phyloP scores from a whole-genome alignment of 2,888 invertebrate genomes.

The Standfussiana lucernea region DNA sequence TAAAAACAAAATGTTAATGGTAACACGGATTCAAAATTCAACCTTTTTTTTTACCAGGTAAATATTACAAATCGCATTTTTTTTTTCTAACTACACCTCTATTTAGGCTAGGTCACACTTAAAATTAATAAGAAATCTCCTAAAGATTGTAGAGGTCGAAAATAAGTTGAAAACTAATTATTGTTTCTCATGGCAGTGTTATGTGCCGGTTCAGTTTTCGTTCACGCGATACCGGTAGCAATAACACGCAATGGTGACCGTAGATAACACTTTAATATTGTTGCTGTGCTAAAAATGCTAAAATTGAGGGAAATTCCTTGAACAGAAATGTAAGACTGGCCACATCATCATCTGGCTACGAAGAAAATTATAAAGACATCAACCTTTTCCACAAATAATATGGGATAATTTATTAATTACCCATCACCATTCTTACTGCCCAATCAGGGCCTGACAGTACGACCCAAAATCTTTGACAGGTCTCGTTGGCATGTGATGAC shows the following conservation, averaged over 20 bases:
- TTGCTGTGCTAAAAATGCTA: conserved; percentile 30
- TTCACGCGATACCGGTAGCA: conserved; percentile 52
- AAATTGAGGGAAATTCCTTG: not conserved
- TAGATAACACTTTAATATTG: conserved; percentile 44
- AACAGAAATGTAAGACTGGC: not conserved
- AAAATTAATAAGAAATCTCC: conserved; percentile 1
- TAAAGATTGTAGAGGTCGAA: not conserved
- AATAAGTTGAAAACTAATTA: conserved; percentile 25
- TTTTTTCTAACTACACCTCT: not conserved
- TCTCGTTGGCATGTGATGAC: not conserved
- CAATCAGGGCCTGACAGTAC: not conserved
- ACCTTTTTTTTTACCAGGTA: not conserved
- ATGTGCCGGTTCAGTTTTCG: conserved; percentile 48
- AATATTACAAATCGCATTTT: not conserved
- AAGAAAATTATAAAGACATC: too few species aligned
- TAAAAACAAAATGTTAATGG: not conserved
- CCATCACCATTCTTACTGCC: not conserved
- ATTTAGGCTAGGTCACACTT: not conserved
- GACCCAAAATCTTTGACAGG: not conserved
- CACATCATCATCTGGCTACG: too few species aligned
- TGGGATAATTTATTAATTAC: not conserved
- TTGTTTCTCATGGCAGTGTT: conserved; percentile 41
- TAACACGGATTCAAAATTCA: conserved; percentile 4
- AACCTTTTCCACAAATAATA: too few species aligned
- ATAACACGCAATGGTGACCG: conserved; percentile 58